Percentiles rank a stretch among this genome's conserved stretches.
phyloP scores from a whole-genome alignment of 2,797 vertebrate species.

The Hydrocynus forskahlii region DNA sequence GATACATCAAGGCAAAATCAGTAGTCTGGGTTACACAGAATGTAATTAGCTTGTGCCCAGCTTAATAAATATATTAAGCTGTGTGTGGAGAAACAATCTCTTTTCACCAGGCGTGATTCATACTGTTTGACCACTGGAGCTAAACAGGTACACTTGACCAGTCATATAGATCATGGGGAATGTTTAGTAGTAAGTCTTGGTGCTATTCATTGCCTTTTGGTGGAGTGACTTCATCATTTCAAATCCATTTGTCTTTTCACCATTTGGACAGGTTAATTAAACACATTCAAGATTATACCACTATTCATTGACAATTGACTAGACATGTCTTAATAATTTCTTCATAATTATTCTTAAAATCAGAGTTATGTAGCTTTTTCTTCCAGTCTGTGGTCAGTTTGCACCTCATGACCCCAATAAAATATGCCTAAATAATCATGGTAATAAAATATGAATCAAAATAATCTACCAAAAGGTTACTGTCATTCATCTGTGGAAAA shows the following conservation, averaged over 20 bases:
- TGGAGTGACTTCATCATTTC: neutral
- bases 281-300: neutral
- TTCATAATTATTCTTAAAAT: neutral
- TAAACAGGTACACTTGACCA: neutral
- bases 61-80: too few relatives aligned
- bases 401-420: constrained; percentile 14
- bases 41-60: too few relatives aligned
- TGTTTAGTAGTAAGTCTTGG: neutral
- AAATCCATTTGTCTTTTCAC: neutral
- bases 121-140: neutral
- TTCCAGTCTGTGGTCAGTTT: neutral
- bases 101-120: too few relatives aligned
- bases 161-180: neutral
- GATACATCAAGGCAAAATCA: too few relatives aligned
- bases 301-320: neutral
- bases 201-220: neutral
- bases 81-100: too few relatives aligned
- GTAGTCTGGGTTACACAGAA: too few relatives aligned
- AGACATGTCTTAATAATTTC: neutral
- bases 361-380: neutral
- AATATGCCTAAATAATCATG: constrained; percentile 1
- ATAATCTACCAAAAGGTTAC: constrained; percentile 18
- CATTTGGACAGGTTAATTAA: neutral
- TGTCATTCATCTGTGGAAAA: constrained; percentile 39
- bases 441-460: neutral